These are phyloP conservation scores for Zonotrichia leucophrys DNA, from an alignment of 2,113 vertebrate genomes.

Conservation along the genomic window DNA sequence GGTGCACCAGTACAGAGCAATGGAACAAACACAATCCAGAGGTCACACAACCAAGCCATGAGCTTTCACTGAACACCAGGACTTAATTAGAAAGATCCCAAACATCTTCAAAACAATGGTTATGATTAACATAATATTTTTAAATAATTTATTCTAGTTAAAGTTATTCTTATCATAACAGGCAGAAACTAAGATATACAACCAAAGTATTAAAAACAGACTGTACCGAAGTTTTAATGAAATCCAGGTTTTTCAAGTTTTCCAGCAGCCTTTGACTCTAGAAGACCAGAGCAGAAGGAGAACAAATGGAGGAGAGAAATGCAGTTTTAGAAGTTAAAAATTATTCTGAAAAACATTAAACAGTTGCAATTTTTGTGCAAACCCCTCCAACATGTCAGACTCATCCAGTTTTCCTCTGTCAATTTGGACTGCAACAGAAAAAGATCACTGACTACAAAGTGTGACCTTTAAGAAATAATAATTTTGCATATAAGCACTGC, in stretches of 20 bases:
- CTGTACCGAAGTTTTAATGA: slow-evolving; percentile 89
- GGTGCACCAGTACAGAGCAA: not conserved
- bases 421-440: not conserved
- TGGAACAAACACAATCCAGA: not conserved
- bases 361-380: not conserved
- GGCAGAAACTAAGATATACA: not conserved
- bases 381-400: not conserved
- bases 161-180: not conserved
- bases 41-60: not conserved
- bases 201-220: not conserved
- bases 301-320: not conserved
- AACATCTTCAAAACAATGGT: not conserved
- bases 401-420: not conserved
- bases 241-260: slow-evolving; percentile 84
- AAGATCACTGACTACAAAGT: not conserved
- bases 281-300: not conserved
- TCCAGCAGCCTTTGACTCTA: slow-evolving; percentile 91
- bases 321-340: not conserved
- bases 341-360: not conserved
- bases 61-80: not conserved
- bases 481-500: not conserved
- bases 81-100: not conserved
- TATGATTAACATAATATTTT: not conserved
- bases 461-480: not conserved
- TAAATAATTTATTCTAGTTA: not conserved